Conservation (phyloP, 2,113 vertebrate species). For the Bucco capensis region DNA sequence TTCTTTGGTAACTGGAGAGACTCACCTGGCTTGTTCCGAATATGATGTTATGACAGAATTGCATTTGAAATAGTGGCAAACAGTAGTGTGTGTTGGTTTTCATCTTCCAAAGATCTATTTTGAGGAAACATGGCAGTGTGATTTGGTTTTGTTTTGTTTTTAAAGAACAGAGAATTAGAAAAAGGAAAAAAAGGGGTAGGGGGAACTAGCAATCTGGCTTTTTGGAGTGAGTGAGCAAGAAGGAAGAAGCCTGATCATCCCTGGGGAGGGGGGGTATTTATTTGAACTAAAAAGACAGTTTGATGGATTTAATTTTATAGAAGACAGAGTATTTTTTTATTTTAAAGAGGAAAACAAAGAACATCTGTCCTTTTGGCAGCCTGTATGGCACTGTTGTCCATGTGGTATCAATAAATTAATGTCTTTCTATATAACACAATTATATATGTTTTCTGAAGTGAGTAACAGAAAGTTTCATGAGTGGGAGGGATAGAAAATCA, state of each 20-base stretch:
- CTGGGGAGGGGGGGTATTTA: not conserved
- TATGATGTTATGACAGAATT: not conserved
- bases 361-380: constrained; percentile 43
- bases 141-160: not conserved
- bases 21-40: not conserved
- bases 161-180: not conserved
- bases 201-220: not conserved
- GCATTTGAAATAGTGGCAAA: not conserved
- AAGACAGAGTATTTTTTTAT: not conserved
- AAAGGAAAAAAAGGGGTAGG: not conserved
- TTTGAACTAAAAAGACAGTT: not conserved
- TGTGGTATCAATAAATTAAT: not conserved
- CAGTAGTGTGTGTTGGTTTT: not conserved
- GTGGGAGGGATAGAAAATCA: not conserved
- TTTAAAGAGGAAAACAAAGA: not conserved
- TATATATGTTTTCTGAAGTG: not conserved
- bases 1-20: not conserved
- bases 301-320: not conserved
- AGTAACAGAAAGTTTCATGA: not conserved
- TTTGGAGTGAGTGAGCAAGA: not conserved
- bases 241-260: not conserved
- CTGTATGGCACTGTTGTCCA: not conserved
- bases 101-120: not conserved
- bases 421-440: not conserved
- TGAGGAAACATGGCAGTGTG: not conserved